phyloP scores from a whole-genome alignment of 2,797 vertebrate genomes.

The Pantherophis vulpinus region DNA sequence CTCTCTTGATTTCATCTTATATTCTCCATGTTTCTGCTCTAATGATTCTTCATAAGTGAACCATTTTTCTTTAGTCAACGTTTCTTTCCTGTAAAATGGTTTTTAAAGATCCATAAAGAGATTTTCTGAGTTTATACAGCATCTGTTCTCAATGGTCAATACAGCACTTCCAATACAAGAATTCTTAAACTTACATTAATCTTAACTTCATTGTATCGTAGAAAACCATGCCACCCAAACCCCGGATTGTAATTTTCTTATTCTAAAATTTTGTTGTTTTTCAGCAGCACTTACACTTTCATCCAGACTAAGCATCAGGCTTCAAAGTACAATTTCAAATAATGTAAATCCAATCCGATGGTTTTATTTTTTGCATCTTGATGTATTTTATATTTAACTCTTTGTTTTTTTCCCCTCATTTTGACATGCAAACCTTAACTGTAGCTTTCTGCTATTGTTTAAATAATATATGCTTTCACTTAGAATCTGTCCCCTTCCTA shows the following conservation, averaged over 20 bases:
- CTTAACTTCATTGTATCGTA: background rate
- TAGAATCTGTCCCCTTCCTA: background rate
- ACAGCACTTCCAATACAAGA: background rate
- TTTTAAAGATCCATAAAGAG: background rate
- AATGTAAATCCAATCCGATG: background rate
- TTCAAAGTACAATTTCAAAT: background rate
- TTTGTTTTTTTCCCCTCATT: background rate
- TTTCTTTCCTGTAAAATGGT: background rate
- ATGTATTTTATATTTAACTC: background rate
- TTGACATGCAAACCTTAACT: background rate
- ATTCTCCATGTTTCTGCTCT: background rate
- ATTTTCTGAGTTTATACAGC: background rate
- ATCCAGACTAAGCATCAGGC: background rate
- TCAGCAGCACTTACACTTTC: background rate
- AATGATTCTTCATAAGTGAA: background rate
- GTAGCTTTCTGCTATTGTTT: background rate
- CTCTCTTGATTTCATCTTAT: background rate
- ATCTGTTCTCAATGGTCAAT: background rate
- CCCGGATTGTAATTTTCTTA: background rate
- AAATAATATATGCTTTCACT: background rate
- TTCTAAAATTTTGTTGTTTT: background rate
- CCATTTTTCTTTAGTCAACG: background rate
- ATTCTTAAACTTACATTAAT: background rate
- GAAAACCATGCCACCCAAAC: background rate
- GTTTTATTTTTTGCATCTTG: background rate